Conservation (phyloP, 1,140 invertebrate genomes). For the Lineus longissimus region DNA sequence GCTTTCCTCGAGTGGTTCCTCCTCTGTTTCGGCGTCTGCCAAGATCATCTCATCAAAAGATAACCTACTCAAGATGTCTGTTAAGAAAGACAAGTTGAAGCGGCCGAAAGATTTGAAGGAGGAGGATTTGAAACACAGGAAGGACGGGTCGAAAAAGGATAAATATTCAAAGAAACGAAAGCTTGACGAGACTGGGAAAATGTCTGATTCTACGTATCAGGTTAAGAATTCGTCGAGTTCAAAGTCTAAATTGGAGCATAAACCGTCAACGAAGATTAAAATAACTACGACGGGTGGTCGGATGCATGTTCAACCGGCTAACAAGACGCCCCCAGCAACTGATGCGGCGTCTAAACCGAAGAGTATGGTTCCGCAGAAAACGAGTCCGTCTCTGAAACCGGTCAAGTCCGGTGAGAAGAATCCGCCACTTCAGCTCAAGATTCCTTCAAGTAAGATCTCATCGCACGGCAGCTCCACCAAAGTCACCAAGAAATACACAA, state of each 20-base stretch:
- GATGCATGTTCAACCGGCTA: constrained; percentile 8
- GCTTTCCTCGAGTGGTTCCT: neutral
- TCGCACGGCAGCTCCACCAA: neutral
- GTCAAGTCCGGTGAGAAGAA: neutral
- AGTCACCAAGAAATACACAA: constrained; percentile 7
- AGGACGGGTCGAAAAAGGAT: constrained; percentile 38
- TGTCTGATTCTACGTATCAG: neutral
- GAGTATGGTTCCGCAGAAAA: neutral
- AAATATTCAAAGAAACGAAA: constrained; percentile 36
- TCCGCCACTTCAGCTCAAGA: neutral
- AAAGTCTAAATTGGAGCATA: neutral
- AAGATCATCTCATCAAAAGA: neutral
- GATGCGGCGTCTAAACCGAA: neutral
- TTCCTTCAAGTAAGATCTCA: constrained; percentile 1
- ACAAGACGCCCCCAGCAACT: neutral
- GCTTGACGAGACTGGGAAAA: constrained; percentile 18
- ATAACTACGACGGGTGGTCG: constrained; percentile 9
- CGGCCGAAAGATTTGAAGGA: neutral
- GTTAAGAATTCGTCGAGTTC: neutral
- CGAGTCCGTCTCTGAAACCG: neutral
- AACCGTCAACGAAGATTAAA: constrained; percentile 11
- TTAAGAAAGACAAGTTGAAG: constrained; percentile 4
- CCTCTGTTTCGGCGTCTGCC: neutral
- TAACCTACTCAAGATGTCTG: neutral
- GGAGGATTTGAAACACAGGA: constrained; percentile 30